Evolutionary conservation across 1,140 invertebrate genomes (phyloP).

Genomic region (Sitobion miscanthi): DNA sequence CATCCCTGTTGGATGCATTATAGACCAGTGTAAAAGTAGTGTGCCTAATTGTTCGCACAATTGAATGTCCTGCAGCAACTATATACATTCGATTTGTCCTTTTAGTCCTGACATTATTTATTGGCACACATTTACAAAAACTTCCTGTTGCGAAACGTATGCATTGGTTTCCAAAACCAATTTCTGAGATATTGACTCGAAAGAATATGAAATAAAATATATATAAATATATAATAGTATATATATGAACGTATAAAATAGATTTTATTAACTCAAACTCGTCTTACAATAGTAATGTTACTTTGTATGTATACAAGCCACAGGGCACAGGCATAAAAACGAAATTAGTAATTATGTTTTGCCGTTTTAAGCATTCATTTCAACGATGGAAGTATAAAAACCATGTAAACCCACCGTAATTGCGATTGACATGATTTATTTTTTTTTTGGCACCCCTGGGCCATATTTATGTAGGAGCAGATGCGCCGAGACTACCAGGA

Average conservation of each 20-base stretch:
- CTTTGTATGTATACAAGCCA: not conserved
- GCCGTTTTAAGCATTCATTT: not conserved
- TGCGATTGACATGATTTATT: slow-evolving; percentile 31
- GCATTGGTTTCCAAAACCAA: not conserved
- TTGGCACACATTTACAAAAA: slow-evolving; percentile 28
- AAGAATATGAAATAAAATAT: too few species aligned
- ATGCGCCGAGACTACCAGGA: slow-evolving; percentile 51
- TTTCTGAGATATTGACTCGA: not conserved
- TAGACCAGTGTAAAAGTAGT: not conserved
- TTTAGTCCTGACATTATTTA: not conserved
- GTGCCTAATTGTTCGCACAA: not conserved
- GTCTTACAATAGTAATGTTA: not conserved
- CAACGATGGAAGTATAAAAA: not conserved
- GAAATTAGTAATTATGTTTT: not conserved
- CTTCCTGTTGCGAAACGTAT: not conserved
- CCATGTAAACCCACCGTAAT: not conserved
- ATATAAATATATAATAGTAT: not conserved
- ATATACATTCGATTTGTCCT: not conserved
- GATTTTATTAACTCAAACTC: not conserved
- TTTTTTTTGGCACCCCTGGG: slow-evolving; percentile 47
- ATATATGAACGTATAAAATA: not conserved
- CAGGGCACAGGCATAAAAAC: too few species aligned
- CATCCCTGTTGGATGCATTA: not conserved
- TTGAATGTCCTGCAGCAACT: not conserved
- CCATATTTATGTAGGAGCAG: slow-evolving; percentile 12